A percentile compares a stretch with the other conserved stretches of the same genome.
Conservation (phyloP, 2,113 vertebrate genomes). For the Parus major region DNA sequence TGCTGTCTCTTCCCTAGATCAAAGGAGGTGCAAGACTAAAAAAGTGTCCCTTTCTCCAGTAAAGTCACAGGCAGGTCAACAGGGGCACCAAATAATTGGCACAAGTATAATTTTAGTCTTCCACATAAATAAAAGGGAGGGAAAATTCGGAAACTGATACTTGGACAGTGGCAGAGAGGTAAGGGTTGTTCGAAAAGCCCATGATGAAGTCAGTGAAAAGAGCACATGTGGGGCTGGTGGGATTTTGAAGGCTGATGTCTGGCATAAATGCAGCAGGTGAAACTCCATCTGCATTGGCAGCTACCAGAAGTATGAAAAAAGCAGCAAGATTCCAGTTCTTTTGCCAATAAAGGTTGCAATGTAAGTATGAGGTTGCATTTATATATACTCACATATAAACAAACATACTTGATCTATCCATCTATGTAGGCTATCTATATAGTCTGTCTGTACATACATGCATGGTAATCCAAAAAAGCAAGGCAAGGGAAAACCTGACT, state of each 20-base stretch:
- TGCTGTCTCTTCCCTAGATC: not conserved
- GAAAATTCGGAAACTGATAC: not conserved
- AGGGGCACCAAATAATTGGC: not conserved
- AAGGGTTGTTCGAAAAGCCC: not conserved
- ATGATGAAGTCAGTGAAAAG: not conserved
- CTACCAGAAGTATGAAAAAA: not conserved
- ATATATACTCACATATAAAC: not conserved
- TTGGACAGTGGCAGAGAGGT: fast-evolving
- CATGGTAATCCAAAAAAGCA: not conserved
- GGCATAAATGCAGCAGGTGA: not conserved
- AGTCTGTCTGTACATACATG: no score
- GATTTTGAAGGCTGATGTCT: not conserved
- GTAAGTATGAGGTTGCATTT: not conserved
- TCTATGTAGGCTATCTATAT: not conserved
- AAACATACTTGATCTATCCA: not conserved
- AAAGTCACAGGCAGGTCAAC: not conserved
- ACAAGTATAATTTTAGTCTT: not conserved
- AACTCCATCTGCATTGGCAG: not conserved
- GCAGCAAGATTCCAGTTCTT: not conserved
- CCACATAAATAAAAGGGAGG: not conserved
- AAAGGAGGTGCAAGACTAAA: not conserved
- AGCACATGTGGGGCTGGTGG: not conserved
- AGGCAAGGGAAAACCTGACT: not conserved
- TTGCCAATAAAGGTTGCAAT: fast-evolving
- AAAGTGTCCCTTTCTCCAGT: not conserved